These are phyloP conservation scores for Iguana delicatissima DNA, from an alignment of 2,797 vertebrate genomes.

Conservation along the genomic window DNA sequence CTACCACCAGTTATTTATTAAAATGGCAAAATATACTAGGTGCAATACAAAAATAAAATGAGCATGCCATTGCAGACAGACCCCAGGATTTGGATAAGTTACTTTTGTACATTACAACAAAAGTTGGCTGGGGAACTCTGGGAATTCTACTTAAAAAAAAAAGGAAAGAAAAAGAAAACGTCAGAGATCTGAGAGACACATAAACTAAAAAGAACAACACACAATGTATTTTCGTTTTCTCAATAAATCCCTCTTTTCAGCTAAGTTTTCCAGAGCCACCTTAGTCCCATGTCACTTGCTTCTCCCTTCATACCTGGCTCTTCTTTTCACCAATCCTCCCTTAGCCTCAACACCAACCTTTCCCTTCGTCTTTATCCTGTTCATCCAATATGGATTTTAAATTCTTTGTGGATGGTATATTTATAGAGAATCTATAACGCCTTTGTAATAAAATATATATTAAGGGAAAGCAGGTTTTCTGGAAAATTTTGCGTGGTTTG, in stretches of 20 bases:
- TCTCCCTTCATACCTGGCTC: not conserved
- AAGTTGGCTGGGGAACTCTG: too few relatives aligned
- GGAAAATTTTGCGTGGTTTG: not conserved
- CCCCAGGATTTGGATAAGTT: too few relatives aligned
- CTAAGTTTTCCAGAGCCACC: not conserved
- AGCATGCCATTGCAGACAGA: not conserved
- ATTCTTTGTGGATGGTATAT: not conserved
- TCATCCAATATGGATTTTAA: not conserved
- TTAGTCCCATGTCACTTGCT: not conserved
- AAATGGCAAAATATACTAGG: not conserved
- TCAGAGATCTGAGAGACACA: not conserved
- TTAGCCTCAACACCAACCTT: not conserved
- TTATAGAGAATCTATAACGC: too few relatives aligned
- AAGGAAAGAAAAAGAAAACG: too few relatives aligned
- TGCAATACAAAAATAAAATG: not conserved
- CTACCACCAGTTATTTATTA: not conserved
- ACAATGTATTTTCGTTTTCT: not conserved
- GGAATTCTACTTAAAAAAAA: too few relatives aligned
- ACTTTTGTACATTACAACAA: too few relatives aligned
- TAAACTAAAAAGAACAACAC: not conserved
- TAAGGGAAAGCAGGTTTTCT: too few relatives aligned
- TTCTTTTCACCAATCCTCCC: not conserved
- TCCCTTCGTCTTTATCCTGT: not conserved
- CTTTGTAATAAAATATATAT: too few relatives aligned
- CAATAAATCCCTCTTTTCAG: not conserved